Percentiles rank a stretch among this genome's conserved stretches.
Evolutionary conservation across 2,888 invertebrate species (phyloP).

Genomic region (Ichneumoninae sp.): DNA sequence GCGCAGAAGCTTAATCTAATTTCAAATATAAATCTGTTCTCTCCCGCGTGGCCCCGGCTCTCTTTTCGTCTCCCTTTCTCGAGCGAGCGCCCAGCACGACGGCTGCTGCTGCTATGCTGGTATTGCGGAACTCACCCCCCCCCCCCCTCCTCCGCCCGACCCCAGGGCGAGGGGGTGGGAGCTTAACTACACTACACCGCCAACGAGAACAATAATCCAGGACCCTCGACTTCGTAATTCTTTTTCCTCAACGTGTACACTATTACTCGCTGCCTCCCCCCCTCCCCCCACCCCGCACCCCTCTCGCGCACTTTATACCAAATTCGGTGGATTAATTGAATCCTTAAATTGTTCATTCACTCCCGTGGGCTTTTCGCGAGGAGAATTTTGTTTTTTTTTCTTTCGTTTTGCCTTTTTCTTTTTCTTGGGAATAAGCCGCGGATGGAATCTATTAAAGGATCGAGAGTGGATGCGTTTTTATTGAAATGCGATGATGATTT

Average conservation of each 20-base stretch:
- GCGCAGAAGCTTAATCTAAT: conserved; percentile 84
- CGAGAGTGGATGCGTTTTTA: not conserved
- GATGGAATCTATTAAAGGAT: conserved; percentile 4
- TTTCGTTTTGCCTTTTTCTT: not conserved
- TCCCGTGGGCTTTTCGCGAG: conserved; percentile 38
- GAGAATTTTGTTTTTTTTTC: not conserved
- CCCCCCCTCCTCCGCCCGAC: not conserved
- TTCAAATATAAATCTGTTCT: conserved; percentile 84
- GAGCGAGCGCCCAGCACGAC: conserved; percentile 32
- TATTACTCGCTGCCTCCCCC: conserved; percentile 59
- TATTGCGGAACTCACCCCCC: conserved; percentile 18
- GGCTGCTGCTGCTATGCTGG: conserved; percentile 34
- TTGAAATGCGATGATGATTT: no score
- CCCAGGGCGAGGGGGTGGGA: not conserved
- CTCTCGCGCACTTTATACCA: conserved; percentile 61
- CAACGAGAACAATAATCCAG: conserved; percentile 67
- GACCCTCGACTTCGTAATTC: conserved; percentile 64
- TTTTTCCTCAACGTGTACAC: conserved; percentile 63
- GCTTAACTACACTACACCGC: conserved; percentile 65
- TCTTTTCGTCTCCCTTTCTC: conserved; percentile 69
- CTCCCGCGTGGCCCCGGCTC: conserved; percentile 73
- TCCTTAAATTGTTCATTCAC: conserved; percentile 58
- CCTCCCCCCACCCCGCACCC: conserved; percentile 45
- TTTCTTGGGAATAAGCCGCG: not conserved
- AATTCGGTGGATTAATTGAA: conserved; percentile 65